phyloP scores from a whole-genome alignment of 1,140 invertebrate species.

The Sitobion miscanthi region DNA sequence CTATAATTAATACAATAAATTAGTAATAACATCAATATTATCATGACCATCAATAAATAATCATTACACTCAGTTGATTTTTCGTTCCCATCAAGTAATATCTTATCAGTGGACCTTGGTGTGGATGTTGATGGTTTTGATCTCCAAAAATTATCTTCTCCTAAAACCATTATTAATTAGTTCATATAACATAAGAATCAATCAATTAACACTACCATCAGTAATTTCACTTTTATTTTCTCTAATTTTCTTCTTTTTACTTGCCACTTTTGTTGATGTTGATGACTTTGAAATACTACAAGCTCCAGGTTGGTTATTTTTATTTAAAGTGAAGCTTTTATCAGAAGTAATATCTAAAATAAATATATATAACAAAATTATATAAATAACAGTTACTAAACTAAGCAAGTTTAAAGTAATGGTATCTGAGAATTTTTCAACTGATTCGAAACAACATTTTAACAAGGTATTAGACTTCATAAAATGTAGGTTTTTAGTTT shows the following conservation, averaged over 20 bases:
- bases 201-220: neutral
- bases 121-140: neutral
- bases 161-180: neutral
- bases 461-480: too few species aligned
- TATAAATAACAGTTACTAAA: neutral
- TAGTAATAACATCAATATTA: neutral
- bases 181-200: neutral
- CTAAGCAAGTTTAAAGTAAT: too few species aligned
- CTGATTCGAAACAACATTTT: too few species aligned
- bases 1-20: too few species aligned
- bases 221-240: neutral
- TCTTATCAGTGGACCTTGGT: neutral
- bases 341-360: neutral
- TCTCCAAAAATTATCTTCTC: neutral
- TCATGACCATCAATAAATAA: neutral
- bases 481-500: neutral
- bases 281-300: neutral
- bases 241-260: neutral
- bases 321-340: neutral
- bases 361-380: neutral
- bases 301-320: neutral
- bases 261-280: neutral
- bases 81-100: rapidly evolving
- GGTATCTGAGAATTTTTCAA: too few species aligned
- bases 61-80: neutral